These are phyloP conservation scores for Diadophis punctatus DNA, from an alignment of 2,113 vertebrate genomes.

Conservation along the genomic window DNA sequence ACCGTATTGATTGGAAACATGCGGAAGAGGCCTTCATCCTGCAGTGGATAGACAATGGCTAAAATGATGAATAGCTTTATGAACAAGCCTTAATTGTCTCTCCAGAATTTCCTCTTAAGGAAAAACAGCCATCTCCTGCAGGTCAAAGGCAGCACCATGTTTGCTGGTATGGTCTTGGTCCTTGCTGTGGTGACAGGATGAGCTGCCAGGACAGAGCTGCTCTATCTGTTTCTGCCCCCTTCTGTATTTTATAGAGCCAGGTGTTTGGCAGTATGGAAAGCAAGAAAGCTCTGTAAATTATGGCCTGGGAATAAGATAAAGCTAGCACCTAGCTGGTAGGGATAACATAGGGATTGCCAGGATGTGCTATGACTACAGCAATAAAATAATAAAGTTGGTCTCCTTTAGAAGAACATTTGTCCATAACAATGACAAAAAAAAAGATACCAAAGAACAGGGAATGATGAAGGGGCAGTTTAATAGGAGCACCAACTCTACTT, in stretches of 20 bases:
- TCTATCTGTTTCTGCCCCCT: background rate
- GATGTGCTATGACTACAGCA: background rate
- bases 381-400: background rate
- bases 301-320: background rate
- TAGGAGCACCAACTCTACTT: background rate
- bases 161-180: background rate
- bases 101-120: background rate
- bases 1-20: too few species aligned
- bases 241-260: background rate
- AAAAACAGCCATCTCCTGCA: background rate
- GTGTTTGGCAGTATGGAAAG: background rate
- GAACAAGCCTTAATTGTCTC: background rate
- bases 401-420: background rate
- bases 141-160: background rate
- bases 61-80: background rate
- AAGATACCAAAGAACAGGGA: background rate
- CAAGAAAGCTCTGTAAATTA: background rate
- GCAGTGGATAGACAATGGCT: too few species aligned
- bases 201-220: background rate
- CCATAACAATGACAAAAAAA: background rate
- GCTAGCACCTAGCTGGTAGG: background rate
- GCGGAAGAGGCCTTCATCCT: too few species aligned
- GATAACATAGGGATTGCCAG: background rate
- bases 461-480: background rate
- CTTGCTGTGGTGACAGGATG: background rate